phyloP scores from a whole-genome alignment of 2,113 vertebrate species.

The Perccottus glenii region DNA sequence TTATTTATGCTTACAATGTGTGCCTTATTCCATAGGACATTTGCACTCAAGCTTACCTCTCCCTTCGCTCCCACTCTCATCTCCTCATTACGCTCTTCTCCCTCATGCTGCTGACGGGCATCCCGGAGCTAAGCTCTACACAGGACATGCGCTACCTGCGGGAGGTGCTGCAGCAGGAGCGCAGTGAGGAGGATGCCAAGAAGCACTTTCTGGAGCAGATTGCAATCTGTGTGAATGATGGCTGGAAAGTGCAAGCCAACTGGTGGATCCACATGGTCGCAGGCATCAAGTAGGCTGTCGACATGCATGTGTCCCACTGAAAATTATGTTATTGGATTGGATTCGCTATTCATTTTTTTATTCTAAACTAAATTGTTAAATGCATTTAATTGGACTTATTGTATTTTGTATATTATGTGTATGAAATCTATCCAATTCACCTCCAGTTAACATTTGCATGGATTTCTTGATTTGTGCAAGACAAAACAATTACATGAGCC shows the following conservation, averaged over 20 bases:
- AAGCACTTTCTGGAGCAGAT: conserved; percentile 80
- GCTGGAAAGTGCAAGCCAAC: conserved; percentile 82
- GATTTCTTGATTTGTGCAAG: too few species aligned
- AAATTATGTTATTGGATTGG: too few species aligned
- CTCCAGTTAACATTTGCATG: too few species aligned
- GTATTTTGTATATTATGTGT: too few species aligned
- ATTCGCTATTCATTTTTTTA: too few species aligned
- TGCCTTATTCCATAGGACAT: conserved; percentile 65
- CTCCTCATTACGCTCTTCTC: conserved; percentile 82
- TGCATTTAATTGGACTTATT: too few species aligned
- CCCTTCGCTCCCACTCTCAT: conserved; percentile 76
- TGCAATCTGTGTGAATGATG: conserved; percentile 65
- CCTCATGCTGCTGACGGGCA: conserved; percentile 83
- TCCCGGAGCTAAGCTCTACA: conserved; percentile 77
- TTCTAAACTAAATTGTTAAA: too few species aligned
- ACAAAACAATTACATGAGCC: too few species aligned
- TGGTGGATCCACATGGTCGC: conserved; percentile 83
- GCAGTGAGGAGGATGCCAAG: conserved; percentile 63
- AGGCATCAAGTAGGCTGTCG: conserved; percentile 71
- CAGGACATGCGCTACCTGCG: conserved; percentile 81
- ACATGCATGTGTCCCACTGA: neutral
- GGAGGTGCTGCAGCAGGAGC: conserved; percentile 76
- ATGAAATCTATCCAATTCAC: too few species aligned
- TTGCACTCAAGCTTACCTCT: conserved; percentile 79
- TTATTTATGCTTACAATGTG: neutral